Conservation (phyloP, 2,797 vertebrate genomes). For the Dicrostonyx torquatus region DNA sequence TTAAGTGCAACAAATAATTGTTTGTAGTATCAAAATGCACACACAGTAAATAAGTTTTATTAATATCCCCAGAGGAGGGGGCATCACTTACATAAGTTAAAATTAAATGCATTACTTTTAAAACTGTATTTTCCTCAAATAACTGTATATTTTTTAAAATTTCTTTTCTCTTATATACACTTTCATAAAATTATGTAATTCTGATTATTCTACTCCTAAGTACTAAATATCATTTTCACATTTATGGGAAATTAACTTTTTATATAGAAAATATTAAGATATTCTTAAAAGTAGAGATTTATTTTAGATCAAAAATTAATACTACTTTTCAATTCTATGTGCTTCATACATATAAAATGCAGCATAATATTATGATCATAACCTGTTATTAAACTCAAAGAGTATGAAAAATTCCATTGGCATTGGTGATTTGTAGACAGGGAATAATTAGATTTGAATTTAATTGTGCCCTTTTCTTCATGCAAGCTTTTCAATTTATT, state of each 20-base stretch:
- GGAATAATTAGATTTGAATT: conserved; percentile 22
- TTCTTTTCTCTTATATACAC: not conserved
- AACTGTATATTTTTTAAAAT: not conserved
- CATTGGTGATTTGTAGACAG: not conserved
- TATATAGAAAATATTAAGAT: not conserved
- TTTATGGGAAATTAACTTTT: conserved; percentile 36
- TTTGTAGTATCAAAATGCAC: conserved; percentile 21
- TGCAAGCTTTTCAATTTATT: not conserved
- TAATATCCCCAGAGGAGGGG: not conserved
- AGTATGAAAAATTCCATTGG: not conserved
- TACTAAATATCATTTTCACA: not conserved
- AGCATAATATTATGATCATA: not conserved
- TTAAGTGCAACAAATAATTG: conserved; percentile 17
- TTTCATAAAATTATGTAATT: not conserved
- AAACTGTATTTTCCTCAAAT: conserved; percentile 11
- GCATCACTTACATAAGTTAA: not conserved
- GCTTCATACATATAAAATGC: not conserved
- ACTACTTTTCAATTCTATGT: not conserved
- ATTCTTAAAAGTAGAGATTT: not conserved
- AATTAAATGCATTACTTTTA: conserved; percentile 6
- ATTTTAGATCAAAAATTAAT: not conserved
- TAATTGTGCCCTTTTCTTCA: conserved; percentile 14
- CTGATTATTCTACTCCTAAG: not conserved
- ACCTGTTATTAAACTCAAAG: conserved; percentile 10
- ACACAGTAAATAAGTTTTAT: conserved; percentile 7